These are phyloP conservation scores for Chiroxiphia lanceolata DNA, from an alignment of 2,797 vertebrate genomes.

Conservation along the genomic window DNA sequence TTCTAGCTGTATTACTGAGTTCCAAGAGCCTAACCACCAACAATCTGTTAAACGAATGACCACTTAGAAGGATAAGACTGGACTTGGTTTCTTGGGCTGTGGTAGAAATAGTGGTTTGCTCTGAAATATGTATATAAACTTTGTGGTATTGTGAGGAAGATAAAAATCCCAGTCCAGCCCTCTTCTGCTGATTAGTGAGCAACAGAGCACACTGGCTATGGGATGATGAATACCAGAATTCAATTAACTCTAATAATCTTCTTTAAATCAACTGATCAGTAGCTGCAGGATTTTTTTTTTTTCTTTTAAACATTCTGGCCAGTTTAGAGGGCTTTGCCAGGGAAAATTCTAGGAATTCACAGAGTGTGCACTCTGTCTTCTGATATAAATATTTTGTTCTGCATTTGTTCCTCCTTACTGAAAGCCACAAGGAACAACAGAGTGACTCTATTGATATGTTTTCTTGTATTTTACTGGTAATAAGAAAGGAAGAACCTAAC, in stretches of 20 bases:
- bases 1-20: neutral
- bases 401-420: neutral
- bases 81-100: neutral
- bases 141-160: neutral
- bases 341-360: neutral
- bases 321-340: neutral
- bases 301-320: neutral
- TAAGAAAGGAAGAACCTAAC: neutral
- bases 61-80: neutral
- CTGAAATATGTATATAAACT: neutral
- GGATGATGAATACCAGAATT: neutral
- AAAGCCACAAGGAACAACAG: neutral
- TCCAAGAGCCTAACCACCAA: neutral
- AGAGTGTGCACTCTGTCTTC: neutral
- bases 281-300: neutral
- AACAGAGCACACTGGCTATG: neutral
- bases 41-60: neutral
- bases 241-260: neutral
- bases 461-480: neutral
- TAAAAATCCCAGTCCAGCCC: neutral
- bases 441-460: accelerated
- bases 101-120: neutral
- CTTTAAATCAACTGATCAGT: neutral
- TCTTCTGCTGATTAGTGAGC: neutral
- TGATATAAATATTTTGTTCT: neutral